A percentile compares a stretch with the other conserved stretches of the same genome.
Conservation (phyloP, 2,797 vertebrate genomes). For the Microctenopoma steveboyesi region DNA sequence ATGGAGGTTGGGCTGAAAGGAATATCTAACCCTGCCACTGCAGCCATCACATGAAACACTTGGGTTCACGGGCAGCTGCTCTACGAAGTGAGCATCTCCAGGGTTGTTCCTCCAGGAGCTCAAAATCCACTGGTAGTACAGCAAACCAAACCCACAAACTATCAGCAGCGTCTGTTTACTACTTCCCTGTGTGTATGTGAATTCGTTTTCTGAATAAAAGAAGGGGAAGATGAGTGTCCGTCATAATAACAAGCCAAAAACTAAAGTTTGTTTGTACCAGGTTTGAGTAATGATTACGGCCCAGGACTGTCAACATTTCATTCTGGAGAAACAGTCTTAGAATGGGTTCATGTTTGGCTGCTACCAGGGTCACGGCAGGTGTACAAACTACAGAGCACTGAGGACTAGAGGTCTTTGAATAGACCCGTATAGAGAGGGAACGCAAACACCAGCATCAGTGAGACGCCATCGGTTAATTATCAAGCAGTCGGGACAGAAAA, state of each 20-base stretch:
- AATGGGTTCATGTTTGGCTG: conserved; percentile 11
- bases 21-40: background rate
- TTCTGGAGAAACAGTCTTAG: background rate
- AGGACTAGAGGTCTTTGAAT: background rate
- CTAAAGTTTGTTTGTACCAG: no score
- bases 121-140: background rate
- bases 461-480: no score
- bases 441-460: no score
- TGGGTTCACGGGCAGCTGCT: no score
- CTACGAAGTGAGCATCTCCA: background rate
- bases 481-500: no score
- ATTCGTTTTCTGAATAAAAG: no score
- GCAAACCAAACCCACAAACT: background rate
- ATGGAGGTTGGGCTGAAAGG: background rate
- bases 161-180: no score
- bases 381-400: conserved; percentile 11
- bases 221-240: no score
- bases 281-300: background rate
- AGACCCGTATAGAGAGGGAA: no score
- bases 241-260: no score
- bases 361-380: conserved; percentile 25
- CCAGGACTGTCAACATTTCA: background rate
- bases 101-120: background rate
- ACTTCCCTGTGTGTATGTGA: no score
- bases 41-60: no score